Evolutionary conservation across 64 coral and sea anemone species (phyloP).

Genomic region (Hydrozoanthus tunicans): DNA sequence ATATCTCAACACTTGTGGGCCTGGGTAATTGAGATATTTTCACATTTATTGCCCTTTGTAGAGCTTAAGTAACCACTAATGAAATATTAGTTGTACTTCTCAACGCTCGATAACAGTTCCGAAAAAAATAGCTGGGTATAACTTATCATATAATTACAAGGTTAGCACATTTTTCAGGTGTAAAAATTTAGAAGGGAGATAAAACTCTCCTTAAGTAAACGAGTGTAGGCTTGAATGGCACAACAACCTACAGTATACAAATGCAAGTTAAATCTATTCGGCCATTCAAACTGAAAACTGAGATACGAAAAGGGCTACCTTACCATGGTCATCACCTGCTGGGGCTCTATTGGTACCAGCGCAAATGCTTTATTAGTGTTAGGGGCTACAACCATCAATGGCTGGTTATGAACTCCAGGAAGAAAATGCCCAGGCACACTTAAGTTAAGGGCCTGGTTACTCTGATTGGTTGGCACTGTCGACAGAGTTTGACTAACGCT

Average conservation of each 20-base stretch:
- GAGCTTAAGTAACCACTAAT: too few species aligned
- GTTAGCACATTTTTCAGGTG: too few species aligned
- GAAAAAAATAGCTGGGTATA: background rate
- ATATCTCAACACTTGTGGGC: too few species aligned
- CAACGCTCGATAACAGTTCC: background rate
- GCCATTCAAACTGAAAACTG: background rate
- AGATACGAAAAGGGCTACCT: background rate
- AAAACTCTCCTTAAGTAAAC: too few species aligned
- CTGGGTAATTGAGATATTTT: too few species aligned
- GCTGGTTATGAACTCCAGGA: constrained; percentile 44
- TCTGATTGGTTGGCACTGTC: constrained; percentile 13
- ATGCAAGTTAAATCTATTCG: background rate
- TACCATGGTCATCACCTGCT: constrained; percentile 55
- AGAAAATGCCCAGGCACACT: constrained; percentile 38
- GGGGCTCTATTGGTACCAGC: constrained; percentile 33
- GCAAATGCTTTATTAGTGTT: constrained; percentile 59
- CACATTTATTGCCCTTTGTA: too few species aligned
- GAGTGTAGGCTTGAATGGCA: too few species aligned
- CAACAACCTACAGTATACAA: too few species aligned
- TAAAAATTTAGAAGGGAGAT: too few species aligned
- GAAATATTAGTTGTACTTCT: too few species aligned
- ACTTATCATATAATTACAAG: background rate
- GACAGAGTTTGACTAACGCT: constrained; percentile 13
- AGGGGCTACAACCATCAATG: constrained; percentile 45
- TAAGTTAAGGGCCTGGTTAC: constrained; percentile 11